Percentiles rank a stretch among this genome's conserved stretches.
Conservation (phyloP, 2,797 vertebrate species). For the Epinephelus coioides region DNA sequence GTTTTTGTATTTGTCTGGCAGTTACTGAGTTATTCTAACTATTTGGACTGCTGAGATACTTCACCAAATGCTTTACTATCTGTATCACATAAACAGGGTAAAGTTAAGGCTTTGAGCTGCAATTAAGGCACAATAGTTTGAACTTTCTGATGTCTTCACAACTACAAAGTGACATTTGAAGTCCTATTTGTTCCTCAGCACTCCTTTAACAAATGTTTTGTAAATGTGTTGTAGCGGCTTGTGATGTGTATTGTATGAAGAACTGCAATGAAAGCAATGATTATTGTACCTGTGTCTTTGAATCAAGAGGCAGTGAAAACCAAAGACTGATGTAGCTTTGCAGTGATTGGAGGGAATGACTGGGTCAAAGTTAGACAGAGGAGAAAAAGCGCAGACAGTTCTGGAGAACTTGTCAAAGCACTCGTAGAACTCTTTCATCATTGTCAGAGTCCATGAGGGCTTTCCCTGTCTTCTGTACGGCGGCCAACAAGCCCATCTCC, state of each 20-base stretch:
- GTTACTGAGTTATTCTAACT: conserved; percentile 14
- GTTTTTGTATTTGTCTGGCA: conserved; percentile 25
- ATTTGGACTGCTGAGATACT: conserved; percentile 62
- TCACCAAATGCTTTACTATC: conserved; percentile 11
- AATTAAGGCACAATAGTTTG: conserved; percentile 1
- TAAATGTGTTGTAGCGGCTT: conserved; percentile 29
- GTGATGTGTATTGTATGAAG: conserved; percentile 25
- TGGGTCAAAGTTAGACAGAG: conserved; percentile 39
- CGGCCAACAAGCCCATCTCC: conserved; percentile 36
- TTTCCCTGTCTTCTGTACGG: conserved; percentile 58
- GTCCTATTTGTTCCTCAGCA: conserved; percentile 56
- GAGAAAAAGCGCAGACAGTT: conserved; percentile 18
- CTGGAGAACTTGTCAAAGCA: conserved; percentile 72
- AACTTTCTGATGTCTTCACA: conserved; percentile 8
- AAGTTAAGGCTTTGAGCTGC: conserved; percentile 11
- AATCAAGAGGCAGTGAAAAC: conserved; percentile 15
- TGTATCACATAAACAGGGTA: background rate
- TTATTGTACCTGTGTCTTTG: conserved; percentile 34
- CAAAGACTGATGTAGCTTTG: conserved; percentile 39
- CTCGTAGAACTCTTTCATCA: conserved; percentile 74
- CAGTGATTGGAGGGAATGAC: conserved; percentile 36
- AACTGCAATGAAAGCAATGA: conserved; percentile 29
- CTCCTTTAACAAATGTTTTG: conserved; percentile 38
- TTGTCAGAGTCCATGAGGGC: conserved; percentile 67
- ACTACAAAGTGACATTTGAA: conserved; percentile 27